phyloP scores from a whole-genome alignment of 35 echinoderm and acorn worm species.

The Chiridota heheva region DNA sequence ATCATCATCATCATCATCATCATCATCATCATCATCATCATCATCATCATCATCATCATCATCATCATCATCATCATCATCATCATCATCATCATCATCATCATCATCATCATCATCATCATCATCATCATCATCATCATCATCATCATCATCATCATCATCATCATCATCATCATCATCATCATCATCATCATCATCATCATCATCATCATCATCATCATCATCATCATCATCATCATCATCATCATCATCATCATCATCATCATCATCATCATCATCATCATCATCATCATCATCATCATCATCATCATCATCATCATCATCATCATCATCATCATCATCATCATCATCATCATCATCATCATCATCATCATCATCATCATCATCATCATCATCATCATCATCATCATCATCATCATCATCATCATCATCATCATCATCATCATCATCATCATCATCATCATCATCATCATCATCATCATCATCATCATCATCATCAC shows the following conservation, averaged over 20 bases:
- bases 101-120: neutral
- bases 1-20: neutral
- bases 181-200: neutral
- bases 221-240: neutral
- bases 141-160: neutral
- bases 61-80: neutral
- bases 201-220: neutral
- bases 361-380: neutral
- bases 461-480: slow-evolving; percentile 6
- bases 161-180: neutral
- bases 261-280: neutral
- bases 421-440: neutral
- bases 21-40: neutral
- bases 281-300: neutral
- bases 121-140: neutral
- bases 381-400: neutral
- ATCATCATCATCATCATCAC: slow-evolving; percentile 1
- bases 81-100: neutral
- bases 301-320: neutral
- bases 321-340: neutral
- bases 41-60: neutral
- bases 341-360: neutral
- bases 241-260: neutral
- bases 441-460: slow-evolving; percentile 6
- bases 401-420: neutral